Evolutionary conservation across 2,113 vertebrate species (phyloP).

Genomic region (Peromyscus californicus): DNA sequence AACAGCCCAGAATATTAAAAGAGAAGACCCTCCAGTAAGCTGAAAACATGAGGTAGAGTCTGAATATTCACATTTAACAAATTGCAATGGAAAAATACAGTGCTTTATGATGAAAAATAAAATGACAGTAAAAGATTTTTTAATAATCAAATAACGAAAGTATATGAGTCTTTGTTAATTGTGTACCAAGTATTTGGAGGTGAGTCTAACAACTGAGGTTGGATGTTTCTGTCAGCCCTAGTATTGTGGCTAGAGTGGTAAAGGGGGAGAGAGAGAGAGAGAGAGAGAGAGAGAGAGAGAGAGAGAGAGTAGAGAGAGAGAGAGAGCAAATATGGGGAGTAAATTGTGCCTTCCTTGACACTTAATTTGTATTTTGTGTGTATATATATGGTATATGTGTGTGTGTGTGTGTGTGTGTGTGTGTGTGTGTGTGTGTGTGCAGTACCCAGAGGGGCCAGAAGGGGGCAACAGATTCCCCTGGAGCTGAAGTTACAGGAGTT

Average conservation of each 20-base stretch:
- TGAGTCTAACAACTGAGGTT: accelerated
- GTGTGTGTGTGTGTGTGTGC: too few relatives aligned
- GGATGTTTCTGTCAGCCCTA: accelerated
- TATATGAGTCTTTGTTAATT: background rate
- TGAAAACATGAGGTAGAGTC: background rate
- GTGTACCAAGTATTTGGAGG: accelerated
- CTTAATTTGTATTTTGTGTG: background rate
- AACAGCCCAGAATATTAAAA: background rate
- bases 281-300: background rate
- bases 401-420: too few relatives aligned
- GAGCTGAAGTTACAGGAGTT: background rate
- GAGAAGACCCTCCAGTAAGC: background rate
- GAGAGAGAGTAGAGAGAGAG: background rate
- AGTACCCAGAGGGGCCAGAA: background rate
- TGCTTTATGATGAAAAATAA: background rate
- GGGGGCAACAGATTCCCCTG: background rate
- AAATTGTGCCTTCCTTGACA: conserved; percentile 67
- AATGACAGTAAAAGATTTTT: background rate
- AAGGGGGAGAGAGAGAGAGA: background rate
- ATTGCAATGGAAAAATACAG: background rate
- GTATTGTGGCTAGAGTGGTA: background rate
- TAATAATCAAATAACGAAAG: background rate
- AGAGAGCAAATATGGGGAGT: background rate
- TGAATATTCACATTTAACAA: background rate
- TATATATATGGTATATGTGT: background rate